Evolutionary conservation across 2,888 invertebrate species (phyloP).

Genomic region (Andrena bicolor): DNA sequence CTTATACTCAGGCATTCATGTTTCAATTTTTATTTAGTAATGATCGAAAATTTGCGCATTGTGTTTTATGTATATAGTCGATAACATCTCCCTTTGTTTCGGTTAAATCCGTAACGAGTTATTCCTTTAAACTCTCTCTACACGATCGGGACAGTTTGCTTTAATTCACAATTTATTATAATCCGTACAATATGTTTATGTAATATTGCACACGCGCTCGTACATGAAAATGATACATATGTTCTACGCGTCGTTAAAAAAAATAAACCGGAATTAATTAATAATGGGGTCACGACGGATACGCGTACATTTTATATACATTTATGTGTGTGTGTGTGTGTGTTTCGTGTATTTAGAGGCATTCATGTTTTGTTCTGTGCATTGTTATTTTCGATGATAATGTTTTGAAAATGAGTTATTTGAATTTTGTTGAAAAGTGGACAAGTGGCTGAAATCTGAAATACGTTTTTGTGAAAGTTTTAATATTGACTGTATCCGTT

Average conservation of each 20-base stretch:
- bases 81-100: neutral
- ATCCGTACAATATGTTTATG: neutral
- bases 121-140: neutral
- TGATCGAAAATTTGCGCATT: neutral
- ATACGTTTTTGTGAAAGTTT: neutral
- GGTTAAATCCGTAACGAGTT: neutral
- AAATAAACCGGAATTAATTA: neutral
- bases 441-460: no score
- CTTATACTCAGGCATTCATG: neutral
- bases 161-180: slow-evolving; percentile 17
- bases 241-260: neutral
- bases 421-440: no score
- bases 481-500: neutral
- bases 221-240: neutral
- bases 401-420: neutral
- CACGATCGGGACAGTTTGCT: neutral
- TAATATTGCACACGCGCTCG: neutral
- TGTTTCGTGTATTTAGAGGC: no score
- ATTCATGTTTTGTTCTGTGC: no score
- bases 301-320: no score
- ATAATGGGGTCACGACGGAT: no score
- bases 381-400: neutral
- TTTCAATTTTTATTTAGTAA: slow-evolving; percentile 1
- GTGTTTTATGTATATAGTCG: neutral
- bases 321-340: no score